Evolutionary conservation across 1,140 invertebrate species (phyloP).

Genomic region (Brachionus rubens): DNA sequence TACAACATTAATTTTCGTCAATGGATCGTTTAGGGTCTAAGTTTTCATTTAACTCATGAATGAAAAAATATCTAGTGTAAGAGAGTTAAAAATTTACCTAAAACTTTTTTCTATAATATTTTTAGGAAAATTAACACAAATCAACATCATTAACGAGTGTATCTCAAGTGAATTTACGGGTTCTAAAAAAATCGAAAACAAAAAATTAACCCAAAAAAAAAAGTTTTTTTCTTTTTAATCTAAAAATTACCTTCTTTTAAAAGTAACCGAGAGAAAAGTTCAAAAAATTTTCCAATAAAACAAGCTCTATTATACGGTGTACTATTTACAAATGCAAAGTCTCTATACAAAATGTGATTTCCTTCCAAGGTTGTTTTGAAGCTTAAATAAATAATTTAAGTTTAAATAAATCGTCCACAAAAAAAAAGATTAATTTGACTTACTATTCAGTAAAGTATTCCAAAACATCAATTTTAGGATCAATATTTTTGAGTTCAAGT

Average conservation of each 20-base stretch:
- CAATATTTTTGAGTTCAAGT: conserved; percentile 57
- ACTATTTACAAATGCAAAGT: conserved; percentile 54
- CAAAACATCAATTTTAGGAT: conserved; percentile 57
- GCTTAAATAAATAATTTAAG: conserved; percentile 48
- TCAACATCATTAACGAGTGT: conserved; percentile 55
- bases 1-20: too few species aligned
- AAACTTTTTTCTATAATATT: conserved; percentile 58
- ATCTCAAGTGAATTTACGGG: conserved; percentile 57
- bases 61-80: too few species aligned
- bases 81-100: conserved; percentile 50
- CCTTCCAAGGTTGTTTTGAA: conserved; percentile 57
- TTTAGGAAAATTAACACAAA: conserved; percentile 59
- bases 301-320: conserved; percentile 59
- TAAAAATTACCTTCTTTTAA: conserved; percentile 56
- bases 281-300: conserved; percentile 58
- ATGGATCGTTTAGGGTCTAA: too few species aligned
- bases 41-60: too few species aligned
- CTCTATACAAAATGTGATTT: conserved; percentile 58
- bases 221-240: conserved; percentile 45
- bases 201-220: too few species aligned
- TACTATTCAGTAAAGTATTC: conserved; percentile 60
- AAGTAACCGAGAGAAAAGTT: conserved; percentile 57
- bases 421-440: conserved; percentile 48
- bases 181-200: too few species aligned
- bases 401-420: background rate